phyloP scores from a whole-genome alignment of 2,888 invertebrate genomes.

The Halictus ligatus region DNA sequence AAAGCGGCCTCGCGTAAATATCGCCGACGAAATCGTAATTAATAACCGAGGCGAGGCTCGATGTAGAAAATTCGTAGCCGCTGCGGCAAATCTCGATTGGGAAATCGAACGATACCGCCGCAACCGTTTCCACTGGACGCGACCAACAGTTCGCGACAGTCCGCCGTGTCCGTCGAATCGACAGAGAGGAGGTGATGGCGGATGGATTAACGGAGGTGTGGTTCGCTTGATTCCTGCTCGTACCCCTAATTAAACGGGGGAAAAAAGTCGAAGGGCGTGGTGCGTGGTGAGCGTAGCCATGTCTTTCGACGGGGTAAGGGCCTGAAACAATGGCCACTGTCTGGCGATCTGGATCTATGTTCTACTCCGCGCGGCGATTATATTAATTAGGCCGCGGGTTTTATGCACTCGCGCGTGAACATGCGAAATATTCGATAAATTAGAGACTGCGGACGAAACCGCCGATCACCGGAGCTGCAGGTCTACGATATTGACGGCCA shows the following conservation, averaged over 20 bases:
- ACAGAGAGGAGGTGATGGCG: constrained; percentile 52
- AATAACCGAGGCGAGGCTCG: neutral
- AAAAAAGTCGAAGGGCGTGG: constrained; percentile 78
- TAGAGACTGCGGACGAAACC: neutral
- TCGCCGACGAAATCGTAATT: constrained; percentile 2
- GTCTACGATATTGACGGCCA: neutral
- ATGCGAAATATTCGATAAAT: neutral
- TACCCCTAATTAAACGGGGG: constrained; percentile 73
- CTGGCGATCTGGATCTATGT: constrained; percentile 44
- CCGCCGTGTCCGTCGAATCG: neutral
- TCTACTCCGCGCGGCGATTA: constrained; percentile 65
- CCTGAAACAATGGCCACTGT: constrained; percentile 68
- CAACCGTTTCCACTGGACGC: neutral
- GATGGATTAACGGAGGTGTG: constrained; percentile 69
- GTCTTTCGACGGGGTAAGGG: constrained; percentile 75
- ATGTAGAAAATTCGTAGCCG: neutral
- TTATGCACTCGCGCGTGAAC: constrained; percentile 54
- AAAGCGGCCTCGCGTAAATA: constrained; percentile 2
- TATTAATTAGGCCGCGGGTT: constrained; percentile 62
- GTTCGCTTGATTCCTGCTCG: constrained; percentile 70
- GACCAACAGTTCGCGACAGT: neutral
- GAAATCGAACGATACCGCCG: neutral
- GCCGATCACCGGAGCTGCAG: neutral
- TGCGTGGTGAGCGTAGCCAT: constrained; percentile 75
- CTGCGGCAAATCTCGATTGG: neutral